Evolutionary conservation across 2,888 invertebrate genomes (phyloP).

Genomic region (Hymenopus coronatus): DNA sequence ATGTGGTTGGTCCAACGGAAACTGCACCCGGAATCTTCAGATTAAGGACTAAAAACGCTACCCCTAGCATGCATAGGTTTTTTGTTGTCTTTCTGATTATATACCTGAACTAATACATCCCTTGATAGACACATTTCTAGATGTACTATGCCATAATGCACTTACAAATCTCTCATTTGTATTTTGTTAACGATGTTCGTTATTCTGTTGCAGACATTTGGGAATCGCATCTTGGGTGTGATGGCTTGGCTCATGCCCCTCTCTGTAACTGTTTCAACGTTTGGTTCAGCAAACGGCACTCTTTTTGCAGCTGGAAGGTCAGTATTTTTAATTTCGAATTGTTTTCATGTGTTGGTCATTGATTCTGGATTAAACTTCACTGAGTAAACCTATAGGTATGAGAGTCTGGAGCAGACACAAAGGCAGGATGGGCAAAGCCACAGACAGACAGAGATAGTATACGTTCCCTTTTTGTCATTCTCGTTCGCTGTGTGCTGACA

Average conservation of each 20-base stretch:
- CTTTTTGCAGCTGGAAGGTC: constrained; percentile 88
- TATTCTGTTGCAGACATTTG: constrained; percentile 63
- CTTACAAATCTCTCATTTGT: background rate
- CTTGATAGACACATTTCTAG: background rate
- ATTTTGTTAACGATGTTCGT: constrained; percentile 25
- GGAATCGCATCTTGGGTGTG: constrained; percentile 79
- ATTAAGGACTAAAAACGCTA: no score
- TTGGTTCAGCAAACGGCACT: constrained; percentile 91
- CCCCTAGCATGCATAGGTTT: no score
- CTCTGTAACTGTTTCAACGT: constrained; percentile 88
- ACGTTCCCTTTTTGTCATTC: no score
- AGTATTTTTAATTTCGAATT: constrained; percentile 19
- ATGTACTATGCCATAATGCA: background rate
- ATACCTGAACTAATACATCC: background rate
- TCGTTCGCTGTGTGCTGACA: no score
- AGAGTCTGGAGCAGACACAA: no score
- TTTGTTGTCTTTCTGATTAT: background rate
- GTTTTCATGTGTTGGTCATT: background rate
- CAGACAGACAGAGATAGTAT: no score
- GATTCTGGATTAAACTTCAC: background rate
- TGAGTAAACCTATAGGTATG: no score
- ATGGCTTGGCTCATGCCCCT: constrained; percentile 93
- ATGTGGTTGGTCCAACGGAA: no score
- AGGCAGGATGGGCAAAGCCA: no score
- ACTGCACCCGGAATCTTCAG: no score